Conservation (phyloP, 2,113 vertebrate genomes). For the Murina feae region DNA sequence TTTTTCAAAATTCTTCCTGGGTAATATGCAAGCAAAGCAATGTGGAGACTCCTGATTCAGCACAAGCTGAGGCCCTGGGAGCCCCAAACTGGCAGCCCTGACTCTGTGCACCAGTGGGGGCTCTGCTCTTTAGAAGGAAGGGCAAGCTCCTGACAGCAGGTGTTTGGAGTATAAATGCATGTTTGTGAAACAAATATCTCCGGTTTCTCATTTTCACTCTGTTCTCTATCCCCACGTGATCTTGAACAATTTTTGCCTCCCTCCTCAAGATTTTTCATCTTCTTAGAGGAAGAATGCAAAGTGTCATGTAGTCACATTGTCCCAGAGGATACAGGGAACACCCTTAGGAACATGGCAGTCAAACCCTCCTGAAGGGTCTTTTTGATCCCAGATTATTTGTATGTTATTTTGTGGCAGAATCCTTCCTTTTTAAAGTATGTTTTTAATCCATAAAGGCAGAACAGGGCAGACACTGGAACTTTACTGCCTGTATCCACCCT, state of each 20-base stretch:
- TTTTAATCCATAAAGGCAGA: slow-evolving; percentile 2
- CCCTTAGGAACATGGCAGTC: neutral
- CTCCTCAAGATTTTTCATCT: neutral
- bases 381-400: neutral
- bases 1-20: neutral
- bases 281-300: neutral
- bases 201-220: neutral
- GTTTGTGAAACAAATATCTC: neutral
- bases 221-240: neutral
- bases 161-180: neutral
- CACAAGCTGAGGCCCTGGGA: neutral
- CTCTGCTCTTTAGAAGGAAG: neutral
- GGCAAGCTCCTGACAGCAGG: neutral
- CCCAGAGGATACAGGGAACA: neutral
- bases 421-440: neutral
- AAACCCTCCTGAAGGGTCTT: neutral
- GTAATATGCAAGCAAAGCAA: neutral
- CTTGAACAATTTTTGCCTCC: neutral
- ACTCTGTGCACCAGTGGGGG: fast-evolving
- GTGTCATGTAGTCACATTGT: neutral
- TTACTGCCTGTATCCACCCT: neutral
- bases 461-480: neutral
- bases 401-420: neutral
- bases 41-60: neutral
- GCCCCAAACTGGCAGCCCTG: neutral